These are phyloP conservation scores for Barnardius zonarius DNA, from an alignment of 2,113 vertebrate species.

Conservation along the genomic window DNA sequence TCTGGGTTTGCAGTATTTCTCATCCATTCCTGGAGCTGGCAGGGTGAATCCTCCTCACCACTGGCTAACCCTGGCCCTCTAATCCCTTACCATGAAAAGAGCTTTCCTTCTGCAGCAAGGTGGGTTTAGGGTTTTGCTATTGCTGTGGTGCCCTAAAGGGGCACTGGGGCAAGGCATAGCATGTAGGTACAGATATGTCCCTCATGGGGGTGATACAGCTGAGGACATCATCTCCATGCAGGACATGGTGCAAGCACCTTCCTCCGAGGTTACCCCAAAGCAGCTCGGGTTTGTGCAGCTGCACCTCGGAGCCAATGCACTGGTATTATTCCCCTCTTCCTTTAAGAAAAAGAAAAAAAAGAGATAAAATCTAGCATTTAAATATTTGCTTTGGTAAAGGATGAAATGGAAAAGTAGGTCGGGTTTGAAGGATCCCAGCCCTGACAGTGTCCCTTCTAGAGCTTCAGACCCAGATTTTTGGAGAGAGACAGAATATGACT, in stretches of 20 bases:
- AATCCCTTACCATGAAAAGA: neutral
- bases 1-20: neutral
- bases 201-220: neutral
- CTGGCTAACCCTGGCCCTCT: neutral
- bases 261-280: neutral
- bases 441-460: conserved; percentile 48
- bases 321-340: neutral
- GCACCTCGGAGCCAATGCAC: neutral
- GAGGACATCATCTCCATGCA: neutral
- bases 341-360: neutral
- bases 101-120: neutral
- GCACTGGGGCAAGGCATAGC: neutral
- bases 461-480: conserved; percentile 22
- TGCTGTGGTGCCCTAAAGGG: accelerated
- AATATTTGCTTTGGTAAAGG: conserved; percentile 34
- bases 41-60: neutral
- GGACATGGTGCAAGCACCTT: neutral
- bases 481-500: conserved; percentile 22
- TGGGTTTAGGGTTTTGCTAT: neutral
- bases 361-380: neutral
- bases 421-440: conserved; percentile 43
- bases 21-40: neutral
- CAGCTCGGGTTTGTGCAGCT: neutral
- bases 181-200: neutral
- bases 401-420: conserved; percentile 55